Evolutionary conservation across 30 jellyfish, hydroid and myxozoan genomes (phyloP).

Genomic region (Clytia hemisphaerica): DNA sequence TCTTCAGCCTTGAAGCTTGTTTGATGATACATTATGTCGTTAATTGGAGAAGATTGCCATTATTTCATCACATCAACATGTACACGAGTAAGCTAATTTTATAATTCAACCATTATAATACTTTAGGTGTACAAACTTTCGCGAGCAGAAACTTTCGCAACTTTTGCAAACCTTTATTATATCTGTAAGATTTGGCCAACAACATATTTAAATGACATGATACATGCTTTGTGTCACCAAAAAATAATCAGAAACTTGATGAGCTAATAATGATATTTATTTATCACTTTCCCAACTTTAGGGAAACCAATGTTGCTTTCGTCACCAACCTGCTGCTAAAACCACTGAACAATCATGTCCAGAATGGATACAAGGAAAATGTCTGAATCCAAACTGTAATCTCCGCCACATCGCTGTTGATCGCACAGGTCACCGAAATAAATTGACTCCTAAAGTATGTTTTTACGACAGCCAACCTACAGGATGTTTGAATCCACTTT

Average conservation of each 20-base stretch:
- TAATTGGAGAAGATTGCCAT: constrained; percentile 90
- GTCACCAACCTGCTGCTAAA: constrained; percentile 98
- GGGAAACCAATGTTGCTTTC: constrained; percentile 74
- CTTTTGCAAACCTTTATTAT: too few species aligned
- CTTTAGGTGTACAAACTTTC: not conserved
- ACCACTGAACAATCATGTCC: constrained; percentile 59
- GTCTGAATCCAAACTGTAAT: constrained; percentile 45
- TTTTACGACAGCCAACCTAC: constrained; percentile 55
- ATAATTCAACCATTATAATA: not conserved
- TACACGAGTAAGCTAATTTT: constrained; percentile 51
- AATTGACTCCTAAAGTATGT: constrained; percentile 36
- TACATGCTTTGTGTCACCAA: too few species aligned
- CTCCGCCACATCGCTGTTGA: constrained; percentile 64
- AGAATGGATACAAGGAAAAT: constrained; percentile 79
- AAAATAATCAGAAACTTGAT: too few species aligned
- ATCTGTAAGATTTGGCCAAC: too few species aligned
- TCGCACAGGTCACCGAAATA: too few species aligned
- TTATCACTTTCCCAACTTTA: constrained; percentile 7
- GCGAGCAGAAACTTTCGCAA: too few species aligned
- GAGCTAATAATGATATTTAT: not conserved
- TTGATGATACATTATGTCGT: too few species aligned
- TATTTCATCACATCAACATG: constrained; percentile 65
- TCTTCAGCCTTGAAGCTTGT: too few species aligned
- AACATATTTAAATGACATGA: too few species aligned
- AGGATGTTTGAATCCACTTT: constrained; percentile 67